These are phyloP conservation scores for Mohoua ochrocephala DNA, from an alignment of 2,113 vertebrate species.

Conservation along the genomic window DNA sequence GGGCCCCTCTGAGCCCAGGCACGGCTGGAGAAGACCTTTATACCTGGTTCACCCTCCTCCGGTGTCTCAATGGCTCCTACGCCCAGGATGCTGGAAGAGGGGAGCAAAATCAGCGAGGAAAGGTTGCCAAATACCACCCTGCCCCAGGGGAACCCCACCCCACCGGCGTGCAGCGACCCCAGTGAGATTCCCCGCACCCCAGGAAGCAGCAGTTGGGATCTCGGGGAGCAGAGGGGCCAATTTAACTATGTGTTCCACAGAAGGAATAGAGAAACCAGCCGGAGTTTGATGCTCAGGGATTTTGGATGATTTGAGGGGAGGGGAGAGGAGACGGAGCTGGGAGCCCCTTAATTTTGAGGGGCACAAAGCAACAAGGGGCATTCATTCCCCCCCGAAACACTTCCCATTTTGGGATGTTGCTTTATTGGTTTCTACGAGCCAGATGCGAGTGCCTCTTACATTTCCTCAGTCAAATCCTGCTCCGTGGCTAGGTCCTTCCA, in stretches of 20 bases:
- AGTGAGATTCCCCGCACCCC: accelerated
- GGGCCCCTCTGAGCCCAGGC: background rate
- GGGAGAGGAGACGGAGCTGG: background rate
- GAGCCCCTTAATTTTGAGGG: background rate
- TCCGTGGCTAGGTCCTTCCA: background rate
- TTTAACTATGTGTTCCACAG: background rate
- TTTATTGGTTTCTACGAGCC: background rate
- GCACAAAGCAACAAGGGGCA: background rate
- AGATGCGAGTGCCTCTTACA: background rate
- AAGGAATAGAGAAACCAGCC: background rate
- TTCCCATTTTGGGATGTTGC: background rate
- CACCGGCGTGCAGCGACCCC: background rate
- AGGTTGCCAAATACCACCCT: background rate
- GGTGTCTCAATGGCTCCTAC: conserved; percentile 52
- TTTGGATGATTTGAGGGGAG: background rate
- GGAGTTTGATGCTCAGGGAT: accelerated
- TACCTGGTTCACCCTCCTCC: conserved; percentile 47
- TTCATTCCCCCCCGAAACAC: accelerated
- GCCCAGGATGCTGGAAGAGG: background rate
- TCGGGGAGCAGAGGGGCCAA: background rate
- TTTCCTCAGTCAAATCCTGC: background rate
- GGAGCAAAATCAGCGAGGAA: background rate
- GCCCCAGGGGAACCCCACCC: background rate
- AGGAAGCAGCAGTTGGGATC: background rate
- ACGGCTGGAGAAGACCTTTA: conserved; percentile 32